Base-by-base conservation (phyloP, 2,113 vertebrate genomes). In the Tinamus guttatus region DNA sequence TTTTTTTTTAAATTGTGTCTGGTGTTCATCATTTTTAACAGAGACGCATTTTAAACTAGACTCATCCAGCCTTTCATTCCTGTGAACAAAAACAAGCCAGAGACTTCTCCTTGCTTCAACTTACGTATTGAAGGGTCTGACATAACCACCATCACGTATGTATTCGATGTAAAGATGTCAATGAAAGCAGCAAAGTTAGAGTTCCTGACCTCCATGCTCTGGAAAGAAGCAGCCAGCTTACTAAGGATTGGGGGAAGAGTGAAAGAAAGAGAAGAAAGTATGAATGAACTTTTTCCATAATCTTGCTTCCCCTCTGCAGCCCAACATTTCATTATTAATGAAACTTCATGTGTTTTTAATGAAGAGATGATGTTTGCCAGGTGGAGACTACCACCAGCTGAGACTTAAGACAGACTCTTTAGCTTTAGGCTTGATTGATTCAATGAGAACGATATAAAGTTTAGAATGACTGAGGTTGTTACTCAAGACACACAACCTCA, bases 131-230 rank as follows among this genome's bases (percentile, higher is more conserved):
- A 99, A 36, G 99, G 99, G 97, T 99, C 99, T 6, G 99, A 99
- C 99, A 99, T 99, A 94, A 99, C 99, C 81, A 99, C 99, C 99
- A 99, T 99, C 95, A 99, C 99, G 3, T 99, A 99, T 81, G 99
- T 99, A 94, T 99, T 99, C 73, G 99, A 99, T 58, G 99, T 99
- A 95, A 99, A 99, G 96, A 99, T 99, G 75, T 99, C 99, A 77
- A 99, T 99, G 96, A 99, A 99, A 98, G 99, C 99, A 49, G 99
- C 99, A 90, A 99, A 99, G 97, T 99, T 99, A 93, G 99, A 99
- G 97, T 99, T 99, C 82, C 99, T 99, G 94, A 99, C 99, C 97
- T 99, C 99, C 99, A 99, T 99, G 97, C 99, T 99, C 98, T 99
- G 99, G 98, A 99, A 99, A 69, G 99, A 99, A 76, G 99, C 99